Base-by-base conservation (phyloP, 2,797 vertebrate species). In the Eulemur albifrons region DNA sequence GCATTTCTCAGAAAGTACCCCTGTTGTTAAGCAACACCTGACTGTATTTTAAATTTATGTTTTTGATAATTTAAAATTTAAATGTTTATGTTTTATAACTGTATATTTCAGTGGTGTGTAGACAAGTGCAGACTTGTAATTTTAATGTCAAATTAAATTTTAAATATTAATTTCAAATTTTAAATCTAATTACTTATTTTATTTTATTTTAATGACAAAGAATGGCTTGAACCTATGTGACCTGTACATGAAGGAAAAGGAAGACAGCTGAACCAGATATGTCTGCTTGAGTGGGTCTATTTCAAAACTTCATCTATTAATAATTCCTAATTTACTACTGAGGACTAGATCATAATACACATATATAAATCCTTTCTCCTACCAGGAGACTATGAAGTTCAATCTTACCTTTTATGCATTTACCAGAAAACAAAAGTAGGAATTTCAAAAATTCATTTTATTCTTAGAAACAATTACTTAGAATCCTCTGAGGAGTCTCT, bases 391-490 rank as follows among this genome's bases (percentile, higher is more conserved):
- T 20, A 3, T 67, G 17, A 76, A 23, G 65, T 73, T 91, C 43
- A 43, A 8, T 91, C 79, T 93, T 45, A 12, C 18, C 38, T 21
- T 76, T 85, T 59, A 40, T 45, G 8, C 2, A 67, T 82, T 85
- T 88, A 69, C 9, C 3, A 67, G 43, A 81, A 92, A 30, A 2
- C 13, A 77, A 77, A 88, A 81, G 1, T 72, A 94, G 30, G 17
- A 32, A 65, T 79, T 95, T n/a, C 27, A 82, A 76, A 63, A 45
- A 50, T 80, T 89, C 9, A 77, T 80, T 43, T 83, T 67, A 52
- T 48, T 4, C 43, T 63, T 79, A 86, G 2, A 61, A 91, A 12
- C 50, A 32, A n/a, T 77, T 52, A 10, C 10, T 54, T 73, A 90
- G 43, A 86, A 35, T 18, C 7, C 40, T 50, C 2, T 1, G 7